phyloP scores from a whole-genome alignment of 2,888 invertebrate genomes.

The Athalia rosae region DNA sequence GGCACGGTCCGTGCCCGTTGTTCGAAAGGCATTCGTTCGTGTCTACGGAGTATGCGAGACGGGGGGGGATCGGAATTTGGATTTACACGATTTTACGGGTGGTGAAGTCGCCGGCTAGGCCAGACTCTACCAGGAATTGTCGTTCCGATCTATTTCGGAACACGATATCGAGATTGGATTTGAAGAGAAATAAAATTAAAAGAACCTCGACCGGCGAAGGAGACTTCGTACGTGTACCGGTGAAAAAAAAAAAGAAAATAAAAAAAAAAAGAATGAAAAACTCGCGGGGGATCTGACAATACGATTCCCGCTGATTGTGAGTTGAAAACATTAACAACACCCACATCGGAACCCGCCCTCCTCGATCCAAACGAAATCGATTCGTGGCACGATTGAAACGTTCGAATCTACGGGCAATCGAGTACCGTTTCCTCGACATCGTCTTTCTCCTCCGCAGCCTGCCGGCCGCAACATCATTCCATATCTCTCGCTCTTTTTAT shows the following conservation, averaged over 20 bases:
- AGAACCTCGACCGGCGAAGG: too few species aligned
- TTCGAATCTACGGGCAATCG: constrained; percentile 39
- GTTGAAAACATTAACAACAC: constrained; percentile 38
- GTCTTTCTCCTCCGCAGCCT: background rate
- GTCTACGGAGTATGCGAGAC: constrained; percentile 66
- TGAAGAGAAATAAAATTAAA: too few species aligned
- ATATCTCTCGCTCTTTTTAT: constrained; percentile 20
- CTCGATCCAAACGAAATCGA: constrained; percentile 27
- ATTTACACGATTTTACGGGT: background rate
- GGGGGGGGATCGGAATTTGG: too few species aligned
- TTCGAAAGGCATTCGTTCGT: constrained; percentile 79
- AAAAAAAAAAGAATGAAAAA: background rate
- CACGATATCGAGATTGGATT: too few species aligned
- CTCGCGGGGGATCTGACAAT: constrained; percentile 25
- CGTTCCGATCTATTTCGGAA: background rate
- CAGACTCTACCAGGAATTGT: background rate
- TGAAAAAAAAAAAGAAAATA: background rate
- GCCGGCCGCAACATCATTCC: background rate
- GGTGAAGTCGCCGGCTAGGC: background rate
- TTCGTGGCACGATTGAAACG: constrained; percentile 32
- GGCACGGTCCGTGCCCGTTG: constrained; percentile 80
- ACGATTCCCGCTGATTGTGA: constrained; percentile 35
- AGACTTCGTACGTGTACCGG: background rate
- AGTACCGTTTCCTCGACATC: constrained; percentile 30
- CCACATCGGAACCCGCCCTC: constrained; percentile 38